Base-by-base conservation (phyloP, 2,113 vertebrate genomes). In the Pandion haliaetus region DNA sequence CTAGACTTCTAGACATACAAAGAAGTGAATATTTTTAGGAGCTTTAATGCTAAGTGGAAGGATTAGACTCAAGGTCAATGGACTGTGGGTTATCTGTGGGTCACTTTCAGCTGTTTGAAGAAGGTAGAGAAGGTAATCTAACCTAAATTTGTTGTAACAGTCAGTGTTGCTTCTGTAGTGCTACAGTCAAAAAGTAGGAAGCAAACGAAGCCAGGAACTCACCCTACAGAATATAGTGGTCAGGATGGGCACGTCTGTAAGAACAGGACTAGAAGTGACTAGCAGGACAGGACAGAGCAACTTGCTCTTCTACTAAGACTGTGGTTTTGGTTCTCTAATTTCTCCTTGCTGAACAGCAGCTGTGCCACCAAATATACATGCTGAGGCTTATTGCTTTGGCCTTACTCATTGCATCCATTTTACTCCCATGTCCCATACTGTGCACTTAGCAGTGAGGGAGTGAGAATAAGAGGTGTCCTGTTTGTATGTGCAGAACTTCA, bases 11-110 rank as follows among this genome's bases (percentile, higher is more conserved):
- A n/a, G 83, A 23, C 38, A 5, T 42, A 74, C 10, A 90, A 93
- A 93, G n/a, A 26, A 87, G 54, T 45, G 62, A 91, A 47, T 93
- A 90, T 91, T 95, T 91, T 88, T 81, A 86, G 90, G 89, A 76
- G 70, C 65, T 94, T 94, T 93, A 89, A 59, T 42, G 49, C 77
- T 65, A 87, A 79, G 69, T 49, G 28, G 61, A 47, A 91, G 73
- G 81, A 40, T 91, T 69, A 76, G 90, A 47, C 82, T 97, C 49
- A 54, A 76, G 77, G 73, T 93, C 91, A 85, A 10, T 12, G 40
- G 86, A 10, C 47, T 79, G 72, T 55, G 58, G 58, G 25, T 59
- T 89, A 32, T 59, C 62, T 71, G 24, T 54, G 70, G 82, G 86
- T 67, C 29, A 25, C 38, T 74, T 77, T 40, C 28, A 92, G 36